Evolutionary conservation across 2,888 invertebrate species (phyloP).

Genomic region (Girardia tigrina): DNA sequence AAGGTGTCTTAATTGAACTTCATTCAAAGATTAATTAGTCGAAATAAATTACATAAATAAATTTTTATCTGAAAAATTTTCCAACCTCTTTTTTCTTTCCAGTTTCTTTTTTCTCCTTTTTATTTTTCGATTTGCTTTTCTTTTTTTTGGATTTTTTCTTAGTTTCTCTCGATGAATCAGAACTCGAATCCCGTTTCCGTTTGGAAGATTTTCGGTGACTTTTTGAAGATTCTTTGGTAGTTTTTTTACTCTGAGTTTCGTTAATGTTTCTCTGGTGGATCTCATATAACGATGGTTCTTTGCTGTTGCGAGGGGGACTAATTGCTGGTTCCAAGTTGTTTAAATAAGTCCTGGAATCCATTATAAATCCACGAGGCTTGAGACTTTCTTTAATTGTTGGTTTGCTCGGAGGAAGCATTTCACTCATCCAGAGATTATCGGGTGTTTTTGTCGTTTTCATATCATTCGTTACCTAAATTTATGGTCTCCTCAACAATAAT

Average conservation of each 20-base stretch:
- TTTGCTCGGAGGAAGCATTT: background rate
- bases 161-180: background rate
- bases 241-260: background rate
- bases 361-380: background rate
- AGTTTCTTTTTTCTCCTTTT: too few relatives aligned
- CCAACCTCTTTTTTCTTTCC: too few relatives aligned
- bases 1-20: too few relatives aligned
- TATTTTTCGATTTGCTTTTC: background rate
- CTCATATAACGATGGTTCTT: background rate
- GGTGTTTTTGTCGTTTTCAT: background rate
- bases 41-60: too few relatives aligned
- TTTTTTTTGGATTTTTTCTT: constrained; percentile 1
- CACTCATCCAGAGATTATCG: background rate
- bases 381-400: background rate
- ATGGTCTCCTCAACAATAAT: too few relatives aligned
- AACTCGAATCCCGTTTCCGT: background rate
- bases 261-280: background rate
- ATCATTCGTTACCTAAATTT: too few relatives aligned
- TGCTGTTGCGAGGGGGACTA: background rate
- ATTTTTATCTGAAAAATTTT: too few relatives aligned
- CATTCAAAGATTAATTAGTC: too few relatives aligned
- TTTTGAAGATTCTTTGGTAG: background rate
- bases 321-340: background rate
- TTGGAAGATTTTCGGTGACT: background rate
- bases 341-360: constrained; percentile 1